Evolutionary conservation across 2,888 invertebrate genomes (phyloP).

Genomic region (Eumacrocentrus americanus): DNA sequence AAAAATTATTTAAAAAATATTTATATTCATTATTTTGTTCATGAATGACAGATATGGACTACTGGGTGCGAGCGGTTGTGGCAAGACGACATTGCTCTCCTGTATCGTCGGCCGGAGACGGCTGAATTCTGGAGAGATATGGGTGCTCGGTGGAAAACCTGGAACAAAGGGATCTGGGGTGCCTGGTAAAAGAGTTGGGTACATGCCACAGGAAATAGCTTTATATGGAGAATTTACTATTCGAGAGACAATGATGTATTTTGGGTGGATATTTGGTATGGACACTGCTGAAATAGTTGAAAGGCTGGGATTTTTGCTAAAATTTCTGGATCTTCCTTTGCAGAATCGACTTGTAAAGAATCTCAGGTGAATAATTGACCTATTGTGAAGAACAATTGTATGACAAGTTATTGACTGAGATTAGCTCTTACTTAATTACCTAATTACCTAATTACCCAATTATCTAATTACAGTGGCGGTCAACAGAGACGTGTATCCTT

Average conservation of each 20-base stretch:
- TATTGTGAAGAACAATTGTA: too few relatives aligned
- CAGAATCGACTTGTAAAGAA: slow-evolving; percentile 81
- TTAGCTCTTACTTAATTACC: too few relatives aligned
- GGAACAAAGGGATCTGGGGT: slow-evolving; percentile 89
- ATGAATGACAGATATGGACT: slow-evolving; percentile 79
- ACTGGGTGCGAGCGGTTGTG: slow-evolving; percentile 93
- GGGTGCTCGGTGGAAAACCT: slow-evolving; percentile 88
- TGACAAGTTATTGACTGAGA: too few relatives aligned
- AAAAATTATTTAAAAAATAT: slow-evolving; percentile 3
- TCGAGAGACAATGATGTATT: slow-evolving; percentile 94
- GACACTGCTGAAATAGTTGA: slow-evolving; percentile 79
- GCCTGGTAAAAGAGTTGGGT: slow-evolving; percentile 93
- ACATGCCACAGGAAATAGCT: slow-evolving; percentile 95
- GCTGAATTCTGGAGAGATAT: slow-evolving; percentile 85
- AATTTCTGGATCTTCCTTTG: slow-evolving; percentile 89
- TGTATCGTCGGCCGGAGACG: slow-evolving; percentile 89
- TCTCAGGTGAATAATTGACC: slow-evolving; percentile 67
- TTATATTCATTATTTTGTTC: neutral
- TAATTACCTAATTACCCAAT: too few relatives aligned
- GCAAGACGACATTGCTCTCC: slow-evolving; percentile 92
- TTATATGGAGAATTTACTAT: slow-evolving; percentile 92
- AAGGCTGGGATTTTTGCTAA: slow-evolving; percentile 82
- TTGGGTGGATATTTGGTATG: slow-evolving; percentile 96
- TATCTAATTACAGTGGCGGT: slow-evolving; percentile 73
- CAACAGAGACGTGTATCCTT: slow-evolving; percentile 91